Base-by-base conservation (phyloP, 2,888 invertebrate species). In the Nephrotoma guestfalica region DNA sequence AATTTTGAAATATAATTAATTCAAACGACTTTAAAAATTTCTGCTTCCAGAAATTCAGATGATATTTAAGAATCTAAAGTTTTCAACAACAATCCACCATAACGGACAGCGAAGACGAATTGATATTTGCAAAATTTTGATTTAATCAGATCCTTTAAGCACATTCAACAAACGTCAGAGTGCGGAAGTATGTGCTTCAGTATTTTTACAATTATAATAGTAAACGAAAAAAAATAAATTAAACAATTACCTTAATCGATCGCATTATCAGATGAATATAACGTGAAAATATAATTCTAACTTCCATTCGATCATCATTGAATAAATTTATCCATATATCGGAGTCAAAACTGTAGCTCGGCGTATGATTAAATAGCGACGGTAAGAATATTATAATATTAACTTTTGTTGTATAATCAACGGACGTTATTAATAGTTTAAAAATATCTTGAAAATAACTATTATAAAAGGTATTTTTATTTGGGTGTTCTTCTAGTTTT, bases 241-340 rank as follows among this genome's bases (percentile, higher is more conserved):
- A 41, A 41, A 40, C 5, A 18, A 30, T 86, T 57, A 51, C 86
- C 51, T 51, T 41, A 6, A 86, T 57, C 51, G 51, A n/a, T n/a
- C n/a, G 15, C 41, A 86, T 41, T n/a, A 57, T 57, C 7, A n/a
- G 5, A 15, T 40, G 41, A 86, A 86, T 86, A 41, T 40, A n/a
- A 51, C 57, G 86, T 1, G 86, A 86, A 86, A 87, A 88, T 15
- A 85, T 84, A 9, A 86, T 57, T 7, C 87, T 86, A 11, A 87
- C 51, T 7, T 87, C 57, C 3, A 84, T 45, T 11, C 86, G 86
- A 41, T 87, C 83, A 83, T 86, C 42, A 1, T 51, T 15, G 30
- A 88, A 86, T 45, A 87, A 84, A 30, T 86, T 86, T 85, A 86
- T 13, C 87, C 87, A 87, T 85, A 87, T 86, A 6, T 86, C 83